These are phyloP conservation scores for Odontocerum albicorne DNA, from an alignment of 2,888 invertebrate species.

Conservation along the genomic window DNA sequence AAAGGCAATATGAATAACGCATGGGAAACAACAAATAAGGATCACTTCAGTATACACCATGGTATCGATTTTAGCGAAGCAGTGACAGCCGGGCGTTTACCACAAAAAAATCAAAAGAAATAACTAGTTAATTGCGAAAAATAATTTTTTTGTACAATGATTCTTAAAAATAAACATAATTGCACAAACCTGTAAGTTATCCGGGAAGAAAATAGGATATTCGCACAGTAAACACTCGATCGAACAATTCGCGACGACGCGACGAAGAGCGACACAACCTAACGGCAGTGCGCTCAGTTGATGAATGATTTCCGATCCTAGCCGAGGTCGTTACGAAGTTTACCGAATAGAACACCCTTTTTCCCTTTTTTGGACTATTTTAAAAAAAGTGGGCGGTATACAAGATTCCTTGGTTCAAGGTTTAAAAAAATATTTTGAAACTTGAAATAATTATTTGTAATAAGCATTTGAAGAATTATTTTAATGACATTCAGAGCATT, in stretches of 20 bases:
- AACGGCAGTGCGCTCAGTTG: conserved; percentile 18
- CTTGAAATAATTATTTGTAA: too few relatives aligned
- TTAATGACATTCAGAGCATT: too few relatives aligned
- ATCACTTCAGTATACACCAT: conserved; percentile 24
- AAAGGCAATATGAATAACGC: too few relatives aligned
- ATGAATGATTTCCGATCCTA: conserved; percentile 24
- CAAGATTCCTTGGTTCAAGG: too few relatives aligned
- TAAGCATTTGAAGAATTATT: too few relatives aligned
- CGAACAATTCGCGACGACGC: conserved; percentile 22
- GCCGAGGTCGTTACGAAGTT: conserved; percentile 11
- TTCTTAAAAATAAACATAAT: conserved; percentile 2
- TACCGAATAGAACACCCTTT: conserved; percentile 22
- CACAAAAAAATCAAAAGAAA: conserved; percentile 5
- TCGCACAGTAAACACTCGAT: conserved; percentile 27
- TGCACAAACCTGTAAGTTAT: conserved; percentile 21
- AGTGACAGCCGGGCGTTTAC: conserved; percentile 34
- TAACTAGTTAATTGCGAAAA: conserved; percentile 1
- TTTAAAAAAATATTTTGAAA: too few relatives aligned
- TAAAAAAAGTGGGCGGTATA: too few relatives aligned
- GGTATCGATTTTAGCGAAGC: conserved; percentile 31
- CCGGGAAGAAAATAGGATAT: conserved; percentile 10
- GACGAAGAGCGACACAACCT: conserved; percentile 23
- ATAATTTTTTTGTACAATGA: too few relatives aligned
- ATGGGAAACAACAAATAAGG: too few relatives aligned
- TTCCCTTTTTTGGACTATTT: too few relatives aligned